Evolutionary conservation across 2,888 invertebrate genomes (phyloP), one percentile per base, ranked within the genome.

Genomic region (Dryocosmus kuriphilus): DNA sequence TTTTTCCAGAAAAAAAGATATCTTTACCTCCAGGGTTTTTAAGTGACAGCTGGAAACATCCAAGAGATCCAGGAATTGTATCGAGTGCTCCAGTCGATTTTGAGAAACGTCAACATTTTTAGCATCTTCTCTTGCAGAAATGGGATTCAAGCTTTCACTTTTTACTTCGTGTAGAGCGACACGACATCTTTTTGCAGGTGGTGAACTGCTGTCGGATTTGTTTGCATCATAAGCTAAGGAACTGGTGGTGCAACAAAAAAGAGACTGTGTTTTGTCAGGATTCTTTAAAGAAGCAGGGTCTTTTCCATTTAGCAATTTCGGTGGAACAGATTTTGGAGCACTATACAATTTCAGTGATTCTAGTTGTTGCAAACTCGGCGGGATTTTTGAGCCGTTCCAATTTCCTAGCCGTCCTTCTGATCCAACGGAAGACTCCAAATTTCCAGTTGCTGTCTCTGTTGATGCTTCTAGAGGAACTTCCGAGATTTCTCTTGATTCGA

Each of bases 321-420:
- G 46, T 30, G 46, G 62, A 11, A 51, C 65, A n/a, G 19, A 41
- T 57, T 74, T 60, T 3, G 63, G 63, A n/a, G 30, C 46, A 11
- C 27, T 7, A 14, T 41, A 65, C 22, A 76, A 41, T 74, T 78
- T 78, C 9, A 78, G 14, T 74, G 62, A 38, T 8, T 78, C 67
- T n/a, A 71, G 16, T 57, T 71, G 74, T 14, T 65, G 27, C 22
- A 32, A 51, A 38, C 62, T 67, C 2, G 76, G 71, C 55, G 71
- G 65, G 57, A 75, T 79, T 22, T 77, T 32, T 46, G 74, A 55
- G 38, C 77, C 60, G n/a, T 57, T 76, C 63, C 30, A 75, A 16
- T 35, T 71, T n/a, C 61, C 71, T 14, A 81, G 74, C 2, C n/a
- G 63, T 6, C 41, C 35, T 67, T 60, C 57, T 24, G 24, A 24